Percentiles rank a stretch among this genome's conserved stretches.
Conservation (phyloP, 2,888 invertebrate species). For the Drosophila leonis region DNA sequence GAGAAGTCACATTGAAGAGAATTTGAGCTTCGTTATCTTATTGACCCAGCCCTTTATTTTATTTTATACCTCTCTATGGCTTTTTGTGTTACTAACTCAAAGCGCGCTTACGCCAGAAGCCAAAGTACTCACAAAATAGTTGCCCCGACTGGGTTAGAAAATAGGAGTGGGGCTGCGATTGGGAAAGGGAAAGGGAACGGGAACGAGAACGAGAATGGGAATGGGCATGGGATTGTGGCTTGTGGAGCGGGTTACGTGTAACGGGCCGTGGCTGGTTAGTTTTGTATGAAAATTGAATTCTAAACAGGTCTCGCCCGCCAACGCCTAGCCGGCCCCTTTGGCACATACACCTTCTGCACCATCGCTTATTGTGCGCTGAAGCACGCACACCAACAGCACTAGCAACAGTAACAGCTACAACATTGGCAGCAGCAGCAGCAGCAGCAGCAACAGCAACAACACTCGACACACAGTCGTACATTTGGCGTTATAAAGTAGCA, state of each 20-base stretch:
- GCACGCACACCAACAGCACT: slow-evolving; percentile 66
- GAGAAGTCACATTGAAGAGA: slow-evolving; percentile 8
- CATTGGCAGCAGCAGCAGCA: slow-evolving; percentile 30
- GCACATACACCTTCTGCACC: slow-evolving; percentile 40
- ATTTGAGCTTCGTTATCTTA: slow-evolving; percentile 1
- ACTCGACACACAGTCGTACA: slow-evolving; percentile 65
- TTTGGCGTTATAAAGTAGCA: slow-evolving; percentile 83
- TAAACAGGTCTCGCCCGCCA: slow-evolving; percentile 78
- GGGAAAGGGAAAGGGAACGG: slow-evolving; percentile 12
- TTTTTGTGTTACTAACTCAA: slow-evolving; percentile 69
- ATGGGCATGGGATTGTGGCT: slow-evolving; percentile 32
- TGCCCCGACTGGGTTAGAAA: slow-evolving; percentile 35
- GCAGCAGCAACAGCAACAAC: slow-evolving; percentile 33
- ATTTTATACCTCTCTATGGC: slow-evolving; percentile 29
- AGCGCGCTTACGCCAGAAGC: slow-evolving; percentile 61
- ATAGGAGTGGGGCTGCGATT: slow-evolving; percentile 32
- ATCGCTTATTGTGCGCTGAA: slow-evolving; percentile 73
- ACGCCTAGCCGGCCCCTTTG: slow-evolving; percentile 48
- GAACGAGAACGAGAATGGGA: slow-evolving; percentile 16
- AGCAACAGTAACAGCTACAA: slow-evolving; percentile 32
- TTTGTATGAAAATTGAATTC: slow-evolving; percentile 81
- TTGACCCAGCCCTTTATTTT: slow-evolving; percentile 1
- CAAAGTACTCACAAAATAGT: slow-evolving; percentile 62
- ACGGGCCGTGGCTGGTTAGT: slow-evolving; percentile 60
- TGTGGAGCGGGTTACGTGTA: slow-evolving; percentile 42